Evolutionary conservation across 2,888 invertebrate genomes (phyloP), one percentile per base, ranked within the genome.

Genomic region (Homarus gammarus): DNA sequence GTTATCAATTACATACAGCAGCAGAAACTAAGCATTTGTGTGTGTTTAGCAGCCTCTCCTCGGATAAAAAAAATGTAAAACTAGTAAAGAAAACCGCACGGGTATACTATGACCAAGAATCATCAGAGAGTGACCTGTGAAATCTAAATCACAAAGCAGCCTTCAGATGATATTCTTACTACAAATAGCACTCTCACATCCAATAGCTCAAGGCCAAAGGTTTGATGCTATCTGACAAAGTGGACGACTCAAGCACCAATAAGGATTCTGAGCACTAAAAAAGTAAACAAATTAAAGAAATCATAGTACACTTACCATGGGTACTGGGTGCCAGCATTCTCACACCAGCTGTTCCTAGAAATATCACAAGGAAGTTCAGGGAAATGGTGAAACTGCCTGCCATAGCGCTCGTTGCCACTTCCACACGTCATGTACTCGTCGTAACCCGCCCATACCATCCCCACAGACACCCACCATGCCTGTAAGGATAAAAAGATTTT

Each of bases 361-460:
- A 89, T 78, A 22, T 89, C 84, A 18, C 89, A 89, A 18, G 89
- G 89, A n/a, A 85, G 70, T 18, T 79, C 81, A 18, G 84, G 84
- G 31, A 56, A 44, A n/a, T 79, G 49, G 72, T 56, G 88, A 33
- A 51, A 88, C 15, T 70, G 89, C 27, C 84, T 72, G 18, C 84
- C 84, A 73, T 73, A 73, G 22, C 89, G 70, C 22, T 85, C 89
- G 31, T 44, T 72, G 51, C 81, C 75, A 70, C 79, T 79, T 15
- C 89, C 89, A 64, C 89, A 89, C 6, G 84, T 89, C 89, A 85
- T 89, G 73, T 81, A 85, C 73, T 84, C 89, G 73, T 89, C 89
- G 36, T 84, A 89, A 36, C 44, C 68, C 10, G 77, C 77, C 70
- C 83, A 83, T 10, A 84, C 70, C 78, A 84, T 27, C 44, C 78